Conservation (phyloP, 2,113 vertebrate genomes). For the Charina bottae region DNA sequence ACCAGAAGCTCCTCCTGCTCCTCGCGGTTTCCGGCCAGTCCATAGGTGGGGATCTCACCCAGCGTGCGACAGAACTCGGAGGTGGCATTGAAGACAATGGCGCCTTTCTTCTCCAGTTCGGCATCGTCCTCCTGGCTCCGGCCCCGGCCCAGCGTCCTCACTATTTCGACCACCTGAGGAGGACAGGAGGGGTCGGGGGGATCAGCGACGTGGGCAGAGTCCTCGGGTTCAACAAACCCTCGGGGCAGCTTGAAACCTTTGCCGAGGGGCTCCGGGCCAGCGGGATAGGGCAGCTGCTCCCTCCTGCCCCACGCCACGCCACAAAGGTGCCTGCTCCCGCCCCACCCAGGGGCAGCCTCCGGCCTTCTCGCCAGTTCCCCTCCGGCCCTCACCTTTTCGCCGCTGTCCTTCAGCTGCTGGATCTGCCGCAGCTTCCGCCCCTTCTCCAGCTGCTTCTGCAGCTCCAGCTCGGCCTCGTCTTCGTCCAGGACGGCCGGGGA, state of each 20-base stretch:
- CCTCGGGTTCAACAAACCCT: neutral
- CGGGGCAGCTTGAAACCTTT: neutral
- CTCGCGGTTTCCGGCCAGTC: conserved; percentile 88
- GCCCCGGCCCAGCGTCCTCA: conserved; percentile 60
- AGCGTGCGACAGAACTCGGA: conserved; percentile 91
- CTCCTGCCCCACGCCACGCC: too few species aligned
- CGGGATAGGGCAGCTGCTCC: neutral
- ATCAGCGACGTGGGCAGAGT: neutral
- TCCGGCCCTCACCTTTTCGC: conserved; percentile 71
- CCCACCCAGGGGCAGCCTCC: neutral
- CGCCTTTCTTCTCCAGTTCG: conserved; percentile 79
- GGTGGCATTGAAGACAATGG: conserved; percentile 90
- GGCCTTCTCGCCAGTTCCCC: accelerated
- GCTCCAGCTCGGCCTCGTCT: conserved; percentile 86
- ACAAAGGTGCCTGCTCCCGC: too few species aligned
- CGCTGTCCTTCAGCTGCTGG: conserved; percentile 82
- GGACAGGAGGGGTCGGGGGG: too few species aligned
- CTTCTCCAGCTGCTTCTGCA: conserved; percentile 91
- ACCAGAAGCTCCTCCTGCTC: conserved; percentile 92
- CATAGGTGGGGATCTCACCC: conserved; percentile 92
- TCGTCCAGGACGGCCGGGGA: conserved; percentile 78
- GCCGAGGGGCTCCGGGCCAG: neutral
- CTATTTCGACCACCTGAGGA: conserved; percentile 62
- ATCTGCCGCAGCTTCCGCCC: conserved; percentile 83
- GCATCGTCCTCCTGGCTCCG: conserved; percentile 70